Evolutionary conservation across 1,140 invertebrate genomes (phyloP), one percentile per base, ranked within the genome.

Genomic region (Drosophila sp.): DNA sequence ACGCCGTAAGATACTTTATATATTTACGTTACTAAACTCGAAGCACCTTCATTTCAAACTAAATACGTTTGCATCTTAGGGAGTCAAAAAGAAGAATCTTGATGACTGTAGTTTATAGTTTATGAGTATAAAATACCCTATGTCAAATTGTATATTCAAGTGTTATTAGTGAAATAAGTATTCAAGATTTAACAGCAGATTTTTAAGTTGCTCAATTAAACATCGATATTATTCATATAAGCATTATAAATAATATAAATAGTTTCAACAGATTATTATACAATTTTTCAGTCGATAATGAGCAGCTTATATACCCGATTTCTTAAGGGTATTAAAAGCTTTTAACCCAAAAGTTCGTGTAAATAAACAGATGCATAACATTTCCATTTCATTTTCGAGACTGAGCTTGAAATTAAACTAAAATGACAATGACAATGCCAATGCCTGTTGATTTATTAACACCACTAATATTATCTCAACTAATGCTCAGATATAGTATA

Each of bases 341-440:
- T 40, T 66, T 58, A 66, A 50, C 53, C 53, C 25, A 16, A 29
- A 13, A 48, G 53, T 66, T 66, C 43, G 38, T 13, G 5, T 38
- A 38, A 5, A 5, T 13, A n/a, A n/a, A 4, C 11, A 1, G 4
- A 13, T 38, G 36, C 46, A 50, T 50, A 27, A 1, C 9, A 29
- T 50, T 50, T 50, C 46, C 46, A 50, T 50, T 32, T 50, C 13
- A 50, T 50, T 50, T 50, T 29, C 46, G 7, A 7, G n/a, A 25
- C 27, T 50, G n/a, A 48, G 32, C 46, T 50, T 50, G 25, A 50
- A 27, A 48, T 48, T 48, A 48, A 48, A 21, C 46, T 21, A 25
- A 46, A n/a, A 46, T 25, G 21, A 46, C 45, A 46, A 46, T 21
- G 18, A 1, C 46, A n/a, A 46, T 25, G 21, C 25, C 45, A 46